phyloP scores from a whole-genome alignment of 2,888 invertebrate genomes.

The Pherbina coryleti region DNA sequence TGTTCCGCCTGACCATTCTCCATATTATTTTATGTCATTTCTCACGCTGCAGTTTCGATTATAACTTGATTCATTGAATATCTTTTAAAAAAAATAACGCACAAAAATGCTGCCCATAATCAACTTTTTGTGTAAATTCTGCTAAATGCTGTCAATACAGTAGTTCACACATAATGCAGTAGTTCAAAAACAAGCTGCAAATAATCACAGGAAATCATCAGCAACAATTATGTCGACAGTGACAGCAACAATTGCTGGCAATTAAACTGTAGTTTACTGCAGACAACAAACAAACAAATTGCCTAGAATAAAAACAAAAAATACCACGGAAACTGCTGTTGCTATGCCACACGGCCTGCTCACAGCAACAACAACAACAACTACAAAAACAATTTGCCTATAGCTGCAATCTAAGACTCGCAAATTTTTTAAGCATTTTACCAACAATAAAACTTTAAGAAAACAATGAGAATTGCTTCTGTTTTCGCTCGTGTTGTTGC shows the following conservation, averaged over 20 bases:
- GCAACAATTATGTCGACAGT: not conserved
- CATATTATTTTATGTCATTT: too few relatives aligned
- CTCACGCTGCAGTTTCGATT: not conserved
- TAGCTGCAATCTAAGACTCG: not conserved
- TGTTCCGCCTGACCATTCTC: too few relatives aligned
- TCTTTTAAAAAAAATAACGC: too few relatives aligned
- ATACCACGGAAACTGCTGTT: not conserved
- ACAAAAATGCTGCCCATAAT: not conserved
- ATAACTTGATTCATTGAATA: not conserved
- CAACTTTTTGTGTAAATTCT: not conserved
- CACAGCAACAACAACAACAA: conserved; percentile 5
- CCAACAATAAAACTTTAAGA: not conserved
- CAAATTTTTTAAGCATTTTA: not conserved
- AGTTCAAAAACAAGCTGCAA: not conserved
- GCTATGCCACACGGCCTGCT: not conserved
- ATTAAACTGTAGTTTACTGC: not conserved
- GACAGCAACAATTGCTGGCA: conserved; percentile 10
- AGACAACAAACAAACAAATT: not conserved
- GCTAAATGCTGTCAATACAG: not conserved
- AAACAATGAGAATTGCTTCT: not conserved
- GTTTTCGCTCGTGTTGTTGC: too few relatives aligned
- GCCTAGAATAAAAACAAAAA: not conserved
- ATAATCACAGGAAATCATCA: not conserved
- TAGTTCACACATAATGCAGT: not conserved
- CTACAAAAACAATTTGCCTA: conserved; percentile 6